These are phyloP conservation scores for Cranoglanis bouderius DNA, from an alignment of 2,113 vertebrate species.

Conservation along the genomic window DNA sequence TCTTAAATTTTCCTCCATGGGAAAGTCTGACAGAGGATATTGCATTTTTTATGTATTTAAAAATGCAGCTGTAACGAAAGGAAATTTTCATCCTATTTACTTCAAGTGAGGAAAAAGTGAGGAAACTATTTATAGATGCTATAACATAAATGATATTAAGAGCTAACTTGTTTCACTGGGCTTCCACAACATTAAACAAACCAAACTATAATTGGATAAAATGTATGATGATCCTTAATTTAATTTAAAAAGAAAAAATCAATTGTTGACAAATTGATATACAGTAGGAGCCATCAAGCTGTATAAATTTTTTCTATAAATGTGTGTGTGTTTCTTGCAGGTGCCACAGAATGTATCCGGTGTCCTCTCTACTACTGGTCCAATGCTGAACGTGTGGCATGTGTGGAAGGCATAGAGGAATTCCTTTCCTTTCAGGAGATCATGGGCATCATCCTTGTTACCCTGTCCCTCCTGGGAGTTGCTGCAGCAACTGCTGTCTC, in stretches of 20 bases:
- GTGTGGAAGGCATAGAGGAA: conserved; percentile 68
- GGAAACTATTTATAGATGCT: not conserved
- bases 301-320: not conserved
- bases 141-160: not conserved
- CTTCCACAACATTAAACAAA: not conserved
- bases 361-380: conserved; percentile 73
- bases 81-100: too few relatives aligned
- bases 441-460: conserved; percentile 71
- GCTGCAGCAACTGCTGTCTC: conserved; percentile 59
- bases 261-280: conserved; percentile 36
- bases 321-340: conserved; percentile 53
- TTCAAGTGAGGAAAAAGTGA: not conserved
- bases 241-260: not conserved
- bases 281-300: too few relatives aligned
- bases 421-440: conserved; percentile 71
- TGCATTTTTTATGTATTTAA: not conserved
- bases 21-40: not conserved
- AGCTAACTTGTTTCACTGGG: not conserved
- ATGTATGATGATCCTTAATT: too few relatives aligned
- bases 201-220: not conserved
- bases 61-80: not conserved
- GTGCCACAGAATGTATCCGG: conserved; percentile 68
- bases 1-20: not conserved
- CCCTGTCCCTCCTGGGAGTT: conserved; percentile 67
- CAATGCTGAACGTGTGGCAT: conserved; percentile 64